Conservation (phyloP, 2,888 invertebrate genomes). For the Polietes domitor region DNA sequence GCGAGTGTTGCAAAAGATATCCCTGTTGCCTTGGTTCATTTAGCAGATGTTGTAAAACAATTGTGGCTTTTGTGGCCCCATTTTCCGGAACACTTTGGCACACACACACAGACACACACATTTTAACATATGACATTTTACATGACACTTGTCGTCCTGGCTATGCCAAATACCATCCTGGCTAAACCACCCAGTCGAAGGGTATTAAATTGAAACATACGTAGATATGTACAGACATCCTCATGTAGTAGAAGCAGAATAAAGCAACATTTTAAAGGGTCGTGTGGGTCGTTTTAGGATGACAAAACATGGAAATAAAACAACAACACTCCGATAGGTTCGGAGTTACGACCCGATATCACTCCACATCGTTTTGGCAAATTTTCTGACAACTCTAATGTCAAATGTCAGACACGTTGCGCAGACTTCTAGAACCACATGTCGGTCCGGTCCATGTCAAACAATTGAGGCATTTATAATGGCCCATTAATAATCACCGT, state of each 20-base stretch:
- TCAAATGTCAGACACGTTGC: too few relatives aligned
- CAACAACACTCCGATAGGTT: too few relatives aligned
- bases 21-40: background rate
- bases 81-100: background rate
- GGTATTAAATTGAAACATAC: conserved; percentile 14
- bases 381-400: too few relatives aligned
- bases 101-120: background rate
- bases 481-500: too few relatives aligned
- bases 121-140: conserved; percentile 16
- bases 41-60: conserved; percentile 57
- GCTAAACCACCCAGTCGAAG: conserved; percentile 4
- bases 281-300: background rate
- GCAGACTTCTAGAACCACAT: too few relatives aligned
- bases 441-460: too few relatives aligned
- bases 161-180: background rate
- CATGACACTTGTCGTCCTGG: background rate
- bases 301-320: background rate
- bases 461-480: too few relatives aligned
- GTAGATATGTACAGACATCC: background rate
- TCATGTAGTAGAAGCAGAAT: background rate
- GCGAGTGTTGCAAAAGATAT: background rate
- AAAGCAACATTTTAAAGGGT: background rate
- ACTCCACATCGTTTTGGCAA: too few relatives aligned
- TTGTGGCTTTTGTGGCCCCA: conserved; percentile 34
- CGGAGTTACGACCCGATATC: too few relatives aligned